phyloP scores from a whole-genome alignment of 1,140 invertebrate species.

The Papilio polyxenes region DNA sequence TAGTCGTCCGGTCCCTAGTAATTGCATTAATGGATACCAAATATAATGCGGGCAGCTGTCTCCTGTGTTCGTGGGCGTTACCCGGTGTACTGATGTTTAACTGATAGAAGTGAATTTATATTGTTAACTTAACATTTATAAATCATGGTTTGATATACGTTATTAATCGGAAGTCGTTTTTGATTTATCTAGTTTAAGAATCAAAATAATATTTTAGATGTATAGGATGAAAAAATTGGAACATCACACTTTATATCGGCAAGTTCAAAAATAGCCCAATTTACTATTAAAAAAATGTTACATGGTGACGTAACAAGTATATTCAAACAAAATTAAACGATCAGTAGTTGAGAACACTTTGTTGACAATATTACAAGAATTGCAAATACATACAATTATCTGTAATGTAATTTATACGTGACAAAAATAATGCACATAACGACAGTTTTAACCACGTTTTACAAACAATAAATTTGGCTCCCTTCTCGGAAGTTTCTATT shows the following conservation, averaged over 20 bases:
- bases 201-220: too few species aligned
- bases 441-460: background rate
- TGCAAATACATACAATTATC: too few species aligned
- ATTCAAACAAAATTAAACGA: too few species aligned
- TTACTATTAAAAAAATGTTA: too few species aligned
- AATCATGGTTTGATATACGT: background rate
- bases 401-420: background rate
- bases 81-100: background rate
- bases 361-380: too few species aligned
- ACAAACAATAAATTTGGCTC: slow-evolving; percentile 10
- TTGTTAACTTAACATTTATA: background rate
- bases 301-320: too few species aligned
- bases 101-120: background rate
- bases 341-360: too few species aligned
- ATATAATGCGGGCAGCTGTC: slow-evolving; percentile 25
- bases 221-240: too few species aligned
- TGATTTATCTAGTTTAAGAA: background rate
- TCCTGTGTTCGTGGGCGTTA: slow-evolving; percentile 9
- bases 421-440: background rate
- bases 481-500: slow-evolving; percentile 21
- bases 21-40: slow-evolving; percentile 17
- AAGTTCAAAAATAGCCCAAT: too few species aligned
- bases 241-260: too few species aligned
- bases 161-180: background rate
- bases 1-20: slow-evolving; percentile 14